Base-by-base conservation (phyloP, 2,113 vertebrate genomes). In the Onychorhynchus coronatus region DNA sequence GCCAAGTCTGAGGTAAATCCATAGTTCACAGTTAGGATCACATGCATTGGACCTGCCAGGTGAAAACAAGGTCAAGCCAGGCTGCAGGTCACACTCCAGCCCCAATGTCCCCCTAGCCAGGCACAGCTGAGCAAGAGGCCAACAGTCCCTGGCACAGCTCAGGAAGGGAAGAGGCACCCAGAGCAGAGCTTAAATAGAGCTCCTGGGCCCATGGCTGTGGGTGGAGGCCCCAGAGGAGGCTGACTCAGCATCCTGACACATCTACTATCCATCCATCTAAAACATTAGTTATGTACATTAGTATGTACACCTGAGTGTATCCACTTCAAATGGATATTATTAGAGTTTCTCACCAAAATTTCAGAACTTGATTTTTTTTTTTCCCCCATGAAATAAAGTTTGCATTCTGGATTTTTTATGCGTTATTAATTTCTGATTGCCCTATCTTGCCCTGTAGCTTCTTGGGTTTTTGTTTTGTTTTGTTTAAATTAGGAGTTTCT, bases 131-230 rank as follows among this genome's bases (percentile, higher is more conserved):
- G 1, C 13, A 62, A 67, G 5, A 68, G 1, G 35, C 3, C 16
- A 49, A 11, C 6, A 44, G 2, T 15, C 4, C 27, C 30, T 27
- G 47, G 3, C 4, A 52, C 1, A 62, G 3, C 1, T 62, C 1
- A 23, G 1, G 1, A 1, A 50, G 7, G 1, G 0, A 21, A 4
- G 0, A 59, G 0, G 5, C 2, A 0, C 3, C 2, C 1, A 65
- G 11, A 8, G 4, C 11, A 31, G 30, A 68, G 25, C 22, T 70
- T 50, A 72, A 72, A 49, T 8, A 70, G 15, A 47, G 8, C 24
- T 66, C 28, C 19, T 50, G 31, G 24, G 8, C 1, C 16, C 9
- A 4, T 17, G 11, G 33, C 6, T 62, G 25, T 25, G 14, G 3
- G 3, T n/a, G 7, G 46, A 68, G 22, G 6, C 4, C 8, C 14